phyloP scores from a whole-genome alignment of 1,140 invertebrate species.

The Eufriesea mexicana region DNA sequence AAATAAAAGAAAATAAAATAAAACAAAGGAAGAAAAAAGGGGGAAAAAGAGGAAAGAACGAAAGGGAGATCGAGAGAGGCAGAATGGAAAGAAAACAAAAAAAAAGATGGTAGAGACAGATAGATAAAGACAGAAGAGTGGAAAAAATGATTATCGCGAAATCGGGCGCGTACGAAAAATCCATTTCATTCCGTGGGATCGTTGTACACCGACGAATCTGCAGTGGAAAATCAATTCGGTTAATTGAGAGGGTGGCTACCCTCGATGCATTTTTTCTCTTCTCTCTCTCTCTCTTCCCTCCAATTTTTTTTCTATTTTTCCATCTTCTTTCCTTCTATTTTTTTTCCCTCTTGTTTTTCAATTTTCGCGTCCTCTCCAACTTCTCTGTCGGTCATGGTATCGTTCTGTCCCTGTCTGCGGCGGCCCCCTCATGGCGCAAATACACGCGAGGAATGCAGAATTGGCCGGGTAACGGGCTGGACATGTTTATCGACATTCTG shows the following conservation, averaged over 20 bases:
- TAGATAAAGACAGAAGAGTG: background rate
- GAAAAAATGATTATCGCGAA: constrained; percentile 41
- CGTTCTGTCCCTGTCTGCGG: constrained; percentile 2
- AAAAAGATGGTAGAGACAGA: background rate
- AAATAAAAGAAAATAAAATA: too few species aligned
- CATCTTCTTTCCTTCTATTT: background rate
- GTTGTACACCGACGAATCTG: constrained; percentile 62
- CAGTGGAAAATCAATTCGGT: constrained; percentile 74
- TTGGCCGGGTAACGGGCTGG: constrained; percentile 69
- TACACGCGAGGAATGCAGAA: constrained; percentile 70
- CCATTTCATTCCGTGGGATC: constrained; percentile 47
- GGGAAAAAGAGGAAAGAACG: too few species aligned
- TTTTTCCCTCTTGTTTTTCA: background rate
- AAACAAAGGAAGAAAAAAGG: background rate
- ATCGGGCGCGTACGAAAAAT: constrained; percentile 53
- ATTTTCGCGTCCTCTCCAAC: constrained; percentile 11
- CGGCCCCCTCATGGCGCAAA: constrained; percentile 62
- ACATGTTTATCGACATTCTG: constrained; percentile 76
- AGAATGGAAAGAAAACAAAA: background rate
- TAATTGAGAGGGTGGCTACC: constrained; percentile 72
- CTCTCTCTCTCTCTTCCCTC: too few species aligned
- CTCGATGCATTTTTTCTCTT: constrained; percentile 21
- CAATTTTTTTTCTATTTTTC: background rate
- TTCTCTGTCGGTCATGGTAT: constrained; percentile 27
- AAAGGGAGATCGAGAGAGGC: background rate